Evolutionary conservation across 1,140 invertebrate genomes (phyloP).

Genomic region (Eupristina koningsbergeri): DNA sequence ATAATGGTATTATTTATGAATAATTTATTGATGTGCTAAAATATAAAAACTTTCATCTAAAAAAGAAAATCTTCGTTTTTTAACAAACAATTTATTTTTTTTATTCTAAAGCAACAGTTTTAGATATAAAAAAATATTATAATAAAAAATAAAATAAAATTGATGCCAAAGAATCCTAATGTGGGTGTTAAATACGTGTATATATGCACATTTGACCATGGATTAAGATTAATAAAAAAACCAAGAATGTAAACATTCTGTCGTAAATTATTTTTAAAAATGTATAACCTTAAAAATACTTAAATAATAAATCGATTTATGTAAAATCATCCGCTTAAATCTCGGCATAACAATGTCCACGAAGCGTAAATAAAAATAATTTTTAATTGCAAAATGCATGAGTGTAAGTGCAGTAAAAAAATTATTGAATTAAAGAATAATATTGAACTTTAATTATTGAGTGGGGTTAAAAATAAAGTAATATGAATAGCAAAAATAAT

Average conservation of each 20-base stretch:
- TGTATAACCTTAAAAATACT: background rate
- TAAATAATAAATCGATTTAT: background rate
- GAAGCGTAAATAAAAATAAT: background rate
- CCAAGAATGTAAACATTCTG: background rate
- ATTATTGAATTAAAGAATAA: background rate
- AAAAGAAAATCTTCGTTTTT: too few species aligned
- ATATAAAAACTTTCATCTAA: too few species aligned
- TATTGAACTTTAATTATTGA: background rate
- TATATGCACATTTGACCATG: background rate
- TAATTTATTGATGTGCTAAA: too few species aligned
- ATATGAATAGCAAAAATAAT: conserved; percentile 8
- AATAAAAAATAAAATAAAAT: too few species aligned
- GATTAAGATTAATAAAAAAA: background rate
- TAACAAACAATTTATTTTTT: too few species aligned
- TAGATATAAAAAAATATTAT: too few species aligned
- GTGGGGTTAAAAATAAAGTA: background rate
- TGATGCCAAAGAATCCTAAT: too few species aligned
- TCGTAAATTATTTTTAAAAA: background rate
- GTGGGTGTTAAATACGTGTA: too few species aligned
- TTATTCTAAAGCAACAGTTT: too few species aligned
- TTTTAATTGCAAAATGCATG: background rate
- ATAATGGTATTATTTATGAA: too few species aligned
- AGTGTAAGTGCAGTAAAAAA: background rate
- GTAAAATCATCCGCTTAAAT: background rate
- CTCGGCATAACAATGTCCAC: background rate